A percentile compares a stretch with the other conserved stretches of the same genome.
phyloP scores from a whole-genome alignment of 2,113 vertebrate genomes.

The Tapirus terrestris region DNA sequence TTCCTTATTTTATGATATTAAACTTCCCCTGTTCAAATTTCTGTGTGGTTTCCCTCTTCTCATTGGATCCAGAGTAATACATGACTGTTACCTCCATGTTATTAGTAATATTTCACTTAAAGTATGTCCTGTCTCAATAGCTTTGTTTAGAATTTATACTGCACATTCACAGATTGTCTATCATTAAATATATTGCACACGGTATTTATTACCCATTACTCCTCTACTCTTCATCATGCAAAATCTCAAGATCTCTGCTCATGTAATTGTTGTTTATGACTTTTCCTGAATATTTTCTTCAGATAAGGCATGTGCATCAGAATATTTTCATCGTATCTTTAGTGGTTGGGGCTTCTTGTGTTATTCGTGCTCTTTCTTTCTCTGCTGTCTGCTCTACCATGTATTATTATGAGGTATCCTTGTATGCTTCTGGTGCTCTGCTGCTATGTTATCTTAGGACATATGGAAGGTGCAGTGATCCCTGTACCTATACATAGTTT shows the following conservation, averaged over 20 bases:
- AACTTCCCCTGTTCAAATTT: background rate
- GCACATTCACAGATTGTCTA: background rate
- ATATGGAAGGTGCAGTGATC: rapidly evolving
- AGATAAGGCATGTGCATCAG: too few species aligned
- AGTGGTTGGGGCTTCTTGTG: rapidly evolving
- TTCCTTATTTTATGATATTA: background rate
- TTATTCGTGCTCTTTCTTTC: background rate
- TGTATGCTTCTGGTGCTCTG: background rate
- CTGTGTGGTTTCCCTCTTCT: background rate
- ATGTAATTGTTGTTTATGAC: too few species aligned
- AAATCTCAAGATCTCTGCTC: too few species aligned
- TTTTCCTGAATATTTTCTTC: too few species aligned
- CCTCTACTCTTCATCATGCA: too few species aligned
- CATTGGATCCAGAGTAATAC: background rate
- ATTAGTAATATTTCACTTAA: background rate
- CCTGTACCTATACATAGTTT: background rate
- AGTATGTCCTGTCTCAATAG: background rate
- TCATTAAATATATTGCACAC: background rate
- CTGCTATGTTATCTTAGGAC: background rate
- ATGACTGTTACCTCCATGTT: background rate
- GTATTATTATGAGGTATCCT: background rate
- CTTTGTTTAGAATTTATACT: background rate
- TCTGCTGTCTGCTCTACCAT: background rate
- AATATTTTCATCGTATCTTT: too few species aligned
- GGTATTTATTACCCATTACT: too few species aligned